Conservation (phyloP, 2,888 invertebrate genomes). For the Meiosimyza platycephala region DNA sequence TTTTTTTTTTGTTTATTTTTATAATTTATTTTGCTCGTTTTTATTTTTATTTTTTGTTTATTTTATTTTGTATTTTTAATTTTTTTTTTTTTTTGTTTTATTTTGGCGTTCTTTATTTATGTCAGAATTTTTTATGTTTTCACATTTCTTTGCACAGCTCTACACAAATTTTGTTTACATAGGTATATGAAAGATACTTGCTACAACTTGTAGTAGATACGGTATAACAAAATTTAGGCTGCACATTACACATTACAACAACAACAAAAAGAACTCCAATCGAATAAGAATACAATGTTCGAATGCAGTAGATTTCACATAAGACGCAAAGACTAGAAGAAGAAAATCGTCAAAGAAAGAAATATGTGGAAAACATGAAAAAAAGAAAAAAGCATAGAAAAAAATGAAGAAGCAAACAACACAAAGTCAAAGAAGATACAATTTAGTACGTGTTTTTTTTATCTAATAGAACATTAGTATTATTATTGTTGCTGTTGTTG, state of each 20-base stretch:
- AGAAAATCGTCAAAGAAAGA: neutral
- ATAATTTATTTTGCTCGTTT: slow-evolving; percentile 9
- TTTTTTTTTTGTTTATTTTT: neutral
- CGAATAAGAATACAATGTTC: no score
- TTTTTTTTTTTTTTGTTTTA: neutral
- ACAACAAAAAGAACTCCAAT: no score
- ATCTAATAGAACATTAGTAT: neutral
- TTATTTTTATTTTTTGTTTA: neutral
- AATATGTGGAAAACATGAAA: neutral
- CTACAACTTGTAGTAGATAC: neutral
- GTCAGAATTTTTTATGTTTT: neutral
- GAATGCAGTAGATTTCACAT: no score
- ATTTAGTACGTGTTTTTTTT: no score
- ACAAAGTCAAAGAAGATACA: neutral
- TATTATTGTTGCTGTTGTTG: neutral
- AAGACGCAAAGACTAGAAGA: neutral
- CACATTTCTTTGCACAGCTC: neutral
- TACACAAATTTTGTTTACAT: neutral
- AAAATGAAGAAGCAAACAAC: neutral
- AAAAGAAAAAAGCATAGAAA: neutral
- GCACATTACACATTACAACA: no score
- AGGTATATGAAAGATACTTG: neutral
- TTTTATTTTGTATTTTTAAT: neutral
- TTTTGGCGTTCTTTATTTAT: neutral
- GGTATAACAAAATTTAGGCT: neutral